Percentiles rank a stretch among this genome's conserved stretches.
Conservation (phyloP, 1,140 invertebrate genomes). For the Bicyclus anynana region DNA sequence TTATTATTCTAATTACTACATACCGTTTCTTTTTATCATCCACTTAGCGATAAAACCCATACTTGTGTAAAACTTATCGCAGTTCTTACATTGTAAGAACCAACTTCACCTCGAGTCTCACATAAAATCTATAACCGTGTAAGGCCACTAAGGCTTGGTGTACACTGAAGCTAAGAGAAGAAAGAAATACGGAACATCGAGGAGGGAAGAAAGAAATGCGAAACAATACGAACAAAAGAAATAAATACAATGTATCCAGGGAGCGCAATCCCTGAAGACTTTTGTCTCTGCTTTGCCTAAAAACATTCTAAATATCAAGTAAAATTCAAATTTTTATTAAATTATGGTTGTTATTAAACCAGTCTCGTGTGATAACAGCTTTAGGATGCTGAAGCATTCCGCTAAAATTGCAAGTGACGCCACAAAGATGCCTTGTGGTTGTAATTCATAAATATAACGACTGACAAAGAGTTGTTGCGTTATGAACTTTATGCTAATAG, state of each 20-base stretch:
- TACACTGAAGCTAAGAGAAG: too few relatives aligned
- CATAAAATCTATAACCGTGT: neutral
- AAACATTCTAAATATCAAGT: too few relatives aligned
- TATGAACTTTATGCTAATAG: conserved; percentile 1
- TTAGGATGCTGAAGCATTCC: neutral
- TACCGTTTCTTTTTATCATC: neutral
- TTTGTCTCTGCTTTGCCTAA: too few relatives aligned
- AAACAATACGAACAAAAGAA: too few relatives aligned
- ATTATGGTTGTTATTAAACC: neutral
- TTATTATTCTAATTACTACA: neutral
- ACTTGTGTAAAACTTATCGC: neutral
- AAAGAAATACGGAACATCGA: too few relatives aligned
- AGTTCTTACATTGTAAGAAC: neutral
- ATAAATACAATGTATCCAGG: too few relatives aligned
- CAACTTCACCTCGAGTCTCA: neutral
- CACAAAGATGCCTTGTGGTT: conserved; percentile 16
- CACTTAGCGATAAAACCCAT: conserved; percentile 1
- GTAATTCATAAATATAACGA: conserved; percentile 3
- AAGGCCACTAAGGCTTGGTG: too few relatives aligned
- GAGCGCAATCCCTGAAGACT: too few relatives aligned
- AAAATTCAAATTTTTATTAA: too few relatives aligned
- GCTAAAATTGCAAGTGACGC: conserved; percentile 13
- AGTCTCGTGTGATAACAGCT: neutral
- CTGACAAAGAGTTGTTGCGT: neutral
- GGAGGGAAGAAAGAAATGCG: too few relatives aligned